These are phyloP conservation scores for Episyrphus balteatus DNA, from an alignment of 1,140 invertebrate genomes.

Conservation along the genomic window DNA sequence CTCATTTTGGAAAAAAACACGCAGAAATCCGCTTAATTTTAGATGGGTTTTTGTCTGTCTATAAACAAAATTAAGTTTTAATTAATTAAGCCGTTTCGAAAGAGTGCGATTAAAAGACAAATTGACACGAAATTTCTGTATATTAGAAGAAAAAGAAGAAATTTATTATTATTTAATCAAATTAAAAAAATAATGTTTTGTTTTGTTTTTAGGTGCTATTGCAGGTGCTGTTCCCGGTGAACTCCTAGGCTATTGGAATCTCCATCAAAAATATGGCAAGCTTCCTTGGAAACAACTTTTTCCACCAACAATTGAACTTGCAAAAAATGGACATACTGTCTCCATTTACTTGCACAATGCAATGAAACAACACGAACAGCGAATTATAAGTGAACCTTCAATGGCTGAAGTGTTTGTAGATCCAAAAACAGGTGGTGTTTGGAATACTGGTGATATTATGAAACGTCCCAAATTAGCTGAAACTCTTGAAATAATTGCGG, in stretches of 20 bases:
- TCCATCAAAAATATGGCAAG: slow-evolving; percentile 64
- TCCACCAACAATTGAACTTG: slow-evolving; percentile 63
- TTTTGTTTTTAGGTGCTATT: slow-evolving; percentile 45
- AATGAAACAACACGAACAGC: slow-evolving; percentile 42
- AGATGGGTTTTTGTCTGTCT: no score
- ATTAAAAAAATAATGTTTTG: not conserved
- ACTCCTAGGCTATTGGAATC: slow-evolving; percentile 70
- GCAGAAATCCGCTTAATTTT: no score
- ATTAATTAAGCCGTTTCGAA: no score
- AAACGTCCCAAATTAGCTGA: slow-evolving; percentile 56
- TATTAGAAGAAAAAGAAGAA: no score
- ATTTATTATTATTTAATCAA: no score
- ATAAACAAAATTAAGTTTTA: no score
- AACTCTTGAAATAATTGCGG: slow-evolving; percentile 60
- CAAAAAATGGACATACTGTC: slow-evolving; percentile 56
- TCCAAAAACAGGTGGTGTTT: slow-evolving; percentile 48
- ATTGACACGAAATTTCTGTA: no score
- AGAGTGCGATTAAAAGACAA: no score
- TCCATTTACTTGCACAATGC: slow-evolving; percentile 57
- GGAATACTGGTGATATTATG: slow-evolving; percentile 56
- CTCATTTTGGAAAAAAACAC: no score
- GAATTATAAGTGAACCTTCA: slow-evolving; percentile 50
- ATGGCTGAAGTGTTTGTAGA: slow-evolving; percentile 56
- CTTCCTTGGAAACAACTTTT: slow-evolving; percentile 74
- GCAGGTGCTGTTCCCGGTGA: slow-evolving; percentile 87